Base-by-base conservation (phyloP, 2,797 vertebrate genomes). In the Macrochelys suwanniensis region DNA sequence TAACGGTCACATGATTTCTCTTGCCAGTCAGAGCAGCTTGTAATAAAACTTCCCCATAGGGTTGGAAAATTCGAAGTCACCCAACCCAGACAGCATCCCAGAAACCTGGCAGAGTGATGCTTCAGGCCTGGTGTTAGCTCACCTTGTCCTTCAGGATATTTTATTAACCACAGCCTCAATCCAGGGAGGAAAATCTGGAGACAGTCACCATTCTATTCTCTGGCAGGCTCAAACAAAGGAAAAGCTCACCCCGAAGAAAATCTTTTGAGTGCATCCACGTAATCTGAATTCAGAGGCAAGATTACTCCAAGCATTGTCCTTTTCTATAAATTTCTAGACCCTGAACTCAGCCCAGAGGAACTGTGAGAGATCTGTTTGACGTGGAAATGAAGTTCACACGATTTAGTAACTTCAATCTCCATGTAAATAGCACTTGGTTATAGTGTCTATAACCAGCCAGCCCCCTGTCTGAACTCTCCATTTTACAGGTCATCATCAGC, bases 1-100 rank as follows among this genome's bases (percentile, higher is more conserved):
- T 77, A 94, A 84, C 4, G 11, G 50, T 85, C 94, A 83, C 92
- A 81, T 94, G 94, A 94, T 91, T 95, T 94, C 87, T 94, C 16
- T 71, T 59, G 88, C 87, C 91, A 95, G 91, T 86, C 91, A 90
- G 78, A 47, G 42, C 71, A 94, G 78, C 11, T 37, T 82, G 50
- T 47, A 16, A 90, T 84, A 90, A 79, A 80, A 37, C 76, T 85
- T 94, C 92, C 9, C 80, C 86, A 88, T 45, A 0, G 0, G 53
- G 13, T 61, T 93, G 93, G 96, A 97, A 98, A 98, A 95, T 97
- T 96, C 91, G 87, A 93, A 59, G 68, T 81, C 0, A 0, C 0
- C 0, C 31, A 95, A 74, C 31, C 37, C 56, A 9, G 85, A 82
- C 31, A 49, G 6, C 59, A 92, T 45, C 0, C 0, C 0, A 65